Evolutionary conservation across 2,888 invertebrate species (phyloP), one percentile per base, ranked within the genome.

Genomic region (Caenorhabditis wallacei): DNA sequence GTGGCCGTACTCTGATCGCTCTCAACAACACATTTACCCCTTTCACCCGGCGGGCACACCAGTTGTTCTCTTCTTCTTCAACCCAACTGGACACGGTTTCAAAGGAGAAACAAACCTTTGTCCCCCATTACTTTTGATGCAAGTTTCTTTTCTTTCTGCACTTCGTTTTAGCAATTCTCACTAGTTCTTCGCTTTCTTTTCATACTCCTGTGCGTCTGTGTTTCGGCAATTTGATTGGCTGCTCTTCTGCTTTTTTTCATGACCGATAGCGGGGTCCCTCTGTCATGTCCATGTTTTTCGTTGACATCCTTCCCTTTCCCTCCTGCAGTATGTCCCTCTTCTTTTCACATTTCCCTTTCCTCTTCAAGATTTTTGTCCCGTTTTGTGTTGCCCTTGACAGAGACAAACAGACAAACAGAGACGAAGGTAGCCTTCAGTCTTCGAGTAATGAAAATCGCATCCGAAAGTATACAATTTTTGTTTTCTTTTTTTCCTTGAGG

Each of bases 161-260:
- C 51, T 54, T 63, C 51, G 22, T 46, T 70, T n/a, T 37, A 43
- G 16, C 57, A 46, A 46, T 54, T 63, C 48, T 26, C 63, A 56
- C 61, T 43, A n/a, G 26, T 43, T 7, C 24, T 26, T 53, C 53
- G 30, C 57, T 26, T 56, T 54, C 35, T 37, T 64, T 26, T 35
- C 37, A 11, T 35, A 20, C 61, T 43, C 61, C 61, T 59, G 59
- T 40, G 57, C 35, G 16, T 40, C 63, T 59, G 51, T 35, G 66
- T 72, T 80, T 72, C 80, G 57, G 53, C 80, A 74, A 68, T 74
- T 74, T 68, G 72, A 74, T 74, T 74, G 68, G 59, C 80, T 68
- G 72, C 72, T 80, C 80, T 80, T 72, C 79, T 80, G 71, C 79
- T 71, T 72, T 72, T 53, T 64, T 66, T 70, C 64, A 64, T 71